A percentile compares a stretch with the other conserved stretches of the same genome.
phyloP scores from a whole-genome alignment of 2,888 invertebrate species.

The Lacanobia oleracea region DNA sequence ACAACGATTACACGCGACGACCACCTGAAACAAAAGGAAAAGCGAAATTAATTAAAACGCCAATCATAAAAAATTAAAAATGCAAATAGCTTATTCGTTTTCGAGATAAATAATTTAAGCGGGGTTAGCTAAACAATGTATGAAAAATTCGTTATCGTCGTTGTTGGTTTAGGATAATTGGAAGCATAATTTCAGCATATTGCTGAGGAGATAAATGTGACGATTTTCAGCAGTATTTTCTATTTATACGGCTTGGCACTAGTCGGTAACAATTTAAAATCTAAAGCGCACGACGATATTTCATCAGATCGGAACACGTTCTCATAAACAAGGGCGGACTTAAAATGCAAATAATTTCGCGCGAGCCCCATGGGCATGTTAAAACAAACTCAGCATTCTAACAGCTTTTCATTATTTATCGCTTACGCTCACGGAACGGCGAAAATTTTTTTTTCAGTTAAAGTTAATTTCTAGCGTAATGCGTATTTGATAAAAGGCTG shows the following conservation, averaged over 20 bases:
- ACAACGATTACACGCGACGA: slow-evolving; percentile 83
- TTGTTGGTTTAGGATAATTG: slow-evolving; percentile 68
- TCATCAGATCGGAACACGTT: slow-evolving; percentile 78
- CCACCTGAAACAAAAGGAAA: slow-evolving; percentile 91
- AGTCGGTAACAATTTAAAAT: slow-evolving; percentile 65
- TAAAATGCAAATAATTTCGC: slow-evolving; percentile 88
- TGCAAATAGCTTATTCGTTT: slow-evolving; percentile 69
- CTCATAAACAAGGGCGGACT: slow-evolving; percentile 84
- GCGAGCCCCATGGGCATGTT: slow-evolving; percentile 86
- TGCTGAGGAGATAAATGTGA: slow-evolving; percentile 61
- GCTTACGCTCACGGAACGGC: slow-evolving; percentile 84
- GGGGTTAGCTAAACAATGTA: slow-evolving; percentile 57
- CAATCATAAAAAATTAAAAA: slow-evolving; percentile 83
- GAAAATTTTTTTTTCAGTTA: slow-evolving; percentile 80
- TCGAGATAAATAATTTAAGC: slow-evolving; percentile 65
- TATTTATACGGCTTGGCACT: slow-evolving; percentile 63
- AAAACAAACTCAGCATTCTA: slow-evolving; percentile 88
- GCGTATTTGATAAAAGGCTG: slow-evolving; percentile 90
- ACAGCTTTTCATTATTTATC: slow-evolving; percentile 88
- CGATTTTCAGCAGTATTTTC: slow-evolving; percentile 59
- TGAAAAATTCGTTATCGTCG: slow-evolving; percentile 60
- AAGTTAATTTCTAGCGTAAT: slow-evolving; percentile 90
- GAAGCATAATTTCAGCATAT: slow-evolving; percentile 57
- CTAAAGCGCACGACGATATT: slow-evolving; percentile 69
- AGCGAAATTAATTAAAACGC: slow-evolving; percentile 90